Percentiles rank a stretch among this genome's conserved stretches.
phyloP scores from a whole-genome alignment of 35 echinoderm and acorn worm genomes.

The Ptychodera flava region DNA sequence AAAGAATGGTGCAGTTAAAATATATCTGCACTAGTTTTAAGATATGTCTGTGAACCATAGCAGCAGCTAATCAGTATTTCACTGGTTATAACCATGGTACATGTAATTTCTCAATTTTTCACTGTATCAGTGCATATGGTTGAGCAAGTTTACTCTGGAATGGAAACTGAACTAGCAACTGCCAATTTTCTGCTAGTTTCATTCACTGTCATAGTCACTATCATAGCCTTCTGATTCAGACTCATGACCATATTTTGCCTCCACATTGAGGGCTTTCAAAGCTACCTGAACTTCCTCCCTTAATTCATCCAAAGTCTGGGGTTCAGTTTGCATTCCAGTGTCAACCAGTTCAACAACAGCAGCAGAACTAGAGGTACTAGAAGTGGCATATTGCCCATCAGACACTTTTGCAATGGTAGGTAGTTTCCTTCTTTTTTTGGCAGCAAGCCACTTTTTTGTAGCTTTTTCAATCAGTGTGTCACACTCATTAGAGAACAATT shows the following conservation, averaged over 20 bases:
- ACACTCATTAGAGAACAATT: background rate
- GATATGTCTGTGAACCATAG: no score
- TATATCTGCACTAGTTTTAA: no score
- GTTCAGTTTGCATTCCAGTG: background rate
- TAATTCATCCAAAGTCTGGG: background rate
- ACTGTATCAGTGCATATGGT: no score
- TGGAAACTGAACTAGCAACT: background rate
- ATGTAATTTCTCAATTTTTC: no score
- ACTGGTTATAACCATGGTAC: no score
- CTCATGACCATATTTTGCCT: background rate
- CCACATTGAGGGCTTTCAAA: background rate
- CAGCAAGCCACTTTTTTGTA: slow-evolving; percentile 9
- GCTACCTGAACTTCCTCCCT: background rate
- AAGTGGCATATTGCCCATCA: no score
- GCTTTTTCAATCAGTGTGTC: slow-evolving; percentile 13
- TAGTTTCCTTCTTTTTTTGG: slow-evolving; percentile 20
- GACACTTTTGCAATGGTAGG: no score
- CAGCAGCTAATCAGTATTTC: no score
- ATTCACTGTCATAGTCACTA: background rate
- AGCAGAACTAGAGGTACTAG: background rate
- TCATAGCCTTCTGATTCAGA: background rate
- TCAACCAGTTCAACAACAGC: background rate
- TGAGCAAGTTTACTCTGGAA: background rate
- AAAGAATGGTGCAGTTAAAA: no score
- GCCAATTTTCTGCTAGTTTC: background rate